Base-by-base conservation (phyloP, 2,113 vertebrate species). In the Calyptomena viridis region DNA sequence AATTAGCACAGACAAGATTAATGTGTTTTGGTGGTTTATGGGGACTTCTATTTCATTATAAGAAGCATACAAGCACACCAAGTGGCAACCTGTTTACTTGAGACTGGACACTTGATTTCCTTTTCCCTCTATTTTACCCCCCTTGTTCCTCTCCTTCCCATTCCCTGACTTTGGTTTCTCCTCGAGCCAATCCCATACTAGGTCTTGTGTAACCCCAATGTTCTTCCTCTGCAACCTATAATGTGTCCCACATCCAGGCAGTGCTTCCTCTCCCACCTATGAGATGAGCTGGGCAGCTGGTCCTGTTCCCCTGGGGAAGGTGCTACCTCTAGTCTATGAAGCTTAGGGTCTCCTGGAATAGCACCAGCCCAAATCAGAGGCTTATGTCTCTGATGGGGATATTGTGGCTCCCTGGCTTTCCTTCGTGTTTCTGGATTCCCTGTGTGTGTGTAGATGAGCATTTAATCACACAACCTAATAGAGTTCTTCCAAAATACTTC, bases 351-450 rank as follows among this genome's bases (percentile, higher is more conserved):
- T 30, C 8, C 56, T 88, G 47, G 59, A 27, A n/a, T 6, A 64
- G 30, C 4, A 14, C 15, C 13, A 59, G 44, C 10, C 14, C 14
- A 56, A 1, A 20, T 40, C 12, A 68, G 39, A 18, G 19, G 3
- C 24, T 46, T 28, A 6, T 52, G 24, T 44, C 28, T 78, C 50
- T 58, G n/a, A 15, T 10, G 58, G 52, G 40, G 27, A 6, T 69
- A 12, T 15, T 56, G 25, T 52, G n/a, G 8, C 7, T 66, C 8
- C 27, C 14, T 2, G 0, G 2, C 11, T 72, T 46, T 14, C 16
- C 8, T 23, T 64, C 42, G 27, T 72, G 33, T 33, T 39, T 33
- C 37, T 80, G 59, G 10, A 10, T 37, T 68, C 19, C 47, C 8
- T 37, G 6, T 14, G 3, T n/a, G 9, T 30, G 19, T 56, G 49